Conservation (phyloP, 2,797 vertebrate genomes). For the Neosilurus hyrtlii region DNA sequence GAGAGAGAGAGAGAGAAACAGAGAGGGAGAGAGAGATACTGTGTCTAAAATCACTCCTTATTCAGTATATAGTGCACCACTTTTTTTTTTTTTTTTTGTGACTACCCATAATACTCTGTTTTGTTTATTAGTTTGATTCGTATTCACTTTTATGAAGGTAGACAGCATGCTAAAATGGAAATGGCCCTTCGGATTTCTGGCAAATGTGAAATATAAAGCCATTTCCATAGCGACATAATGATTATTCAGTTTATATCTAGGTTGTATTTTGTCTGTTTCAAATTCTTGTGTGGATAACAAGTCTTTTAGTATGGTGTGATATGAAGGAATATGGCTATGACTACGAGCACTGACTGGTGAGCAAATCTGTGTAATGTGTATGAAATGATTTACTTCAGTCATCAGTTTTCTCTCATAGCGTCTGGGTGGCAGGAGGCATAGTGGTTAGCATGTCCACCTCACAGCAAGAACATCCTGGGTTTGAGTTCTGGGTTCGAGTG, state of each 20-base stretch:
- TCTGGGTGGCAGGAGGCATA: no score
- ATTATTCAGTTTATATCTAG: background rate
- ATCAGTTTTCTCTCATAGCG: background rate
- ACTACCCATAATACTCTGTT: background rate
- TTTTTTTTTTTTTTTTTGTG: background rate
- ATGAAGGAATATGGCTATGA: background rate
- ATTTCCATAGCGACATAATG: background rate
- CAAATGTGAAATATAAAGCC: background rate
- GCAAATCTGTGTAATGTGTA: background rate
- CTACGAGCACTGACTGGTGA: background rate
- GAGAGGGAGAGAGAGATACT: background rate
- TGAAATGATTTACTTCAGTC: background rate
- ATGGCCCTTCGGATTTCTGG: background rate
- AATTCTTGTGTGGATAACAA: background rate
- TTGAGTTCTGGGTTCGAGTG: no score
- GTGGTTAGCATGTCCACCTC: no score
- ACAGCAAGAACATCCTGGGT: no score
- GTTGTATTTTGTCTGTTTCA: background rate
- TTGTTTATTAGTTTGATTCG: background rate
- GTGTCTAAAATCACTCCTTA: background rate
- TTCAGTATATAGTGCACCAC: slow-evolving; percentile 4
- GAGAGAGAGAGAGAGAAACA: slow-evolving; percentile 26
- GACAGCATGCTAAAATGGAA: background rate
- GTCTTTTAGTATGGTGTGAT: background rate
- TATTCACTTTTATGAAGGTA: background rate